A percentile compares a stretch with the other conserved stretches of the same genome.
phyloP scores from a whole-genome alignment of 2,113 vertebrate genomes.

The Ictalurus punctatus region DNA sequence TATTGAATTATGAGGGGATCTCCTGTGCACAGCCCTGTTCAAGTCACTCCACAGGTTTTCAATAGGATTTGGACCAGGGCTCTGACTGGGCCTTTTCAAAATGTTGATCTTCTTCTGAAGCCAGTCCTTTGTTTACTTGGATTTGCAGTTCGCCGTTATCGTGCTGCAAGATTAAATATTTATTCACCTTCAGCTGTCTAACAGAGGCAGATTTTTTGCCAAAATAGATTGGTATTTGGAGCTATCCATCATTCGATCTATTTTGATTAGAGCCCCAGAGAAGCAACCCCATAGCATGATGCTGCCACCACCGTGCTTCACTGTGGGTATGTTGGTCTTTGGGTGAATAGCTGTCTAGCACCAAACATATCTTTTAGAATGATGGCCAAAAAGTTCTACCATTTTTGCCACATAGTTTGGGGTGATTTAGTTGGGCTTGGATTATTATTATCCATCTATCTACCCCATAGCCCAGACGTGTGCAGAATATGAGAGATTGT shows the following conservation, averaged over 20 bases:
- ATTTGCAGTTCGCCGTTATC: not conserved
- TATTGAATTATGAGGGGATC: not conserved
- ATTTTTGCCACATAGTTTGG: not conserved
- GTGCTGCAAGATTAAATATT: not conserved
- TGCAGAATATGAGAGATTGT: not conserved
- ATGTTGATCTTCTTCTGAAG: not conserved
- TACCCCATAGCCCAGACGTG: not conserved
- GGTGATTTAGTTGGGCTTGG: not conserved
- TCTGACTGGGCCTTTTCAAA: not conserved
- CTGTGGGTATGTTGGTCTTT: not conserved
- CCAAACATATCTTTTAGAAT: not conserved
- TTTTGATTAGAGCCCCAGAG: not conserved
- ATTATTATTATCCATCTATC: not conserved
- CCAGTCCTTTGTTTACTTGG: not conserved
- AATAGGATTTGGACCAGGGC: not conserved
- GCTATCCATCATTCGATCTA: not conserved
- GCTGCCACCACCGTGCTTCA: not conserved
- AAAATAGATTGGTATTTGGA: not conserved
- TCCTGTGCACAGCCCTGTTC: not conserved
- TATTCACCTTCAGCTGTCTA: not conserved
- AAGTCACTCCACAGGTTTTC: not conserved
- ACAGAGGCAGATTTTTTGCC: not conserved
- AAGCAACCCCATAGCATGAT: not conserved
- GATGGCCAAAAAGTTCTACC: not conserved
- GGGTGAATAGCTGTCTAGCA: not conserved